Conservation (phyloP, 2,113 vertebrate species). For the Takifugu bimaculatus region DNA sequence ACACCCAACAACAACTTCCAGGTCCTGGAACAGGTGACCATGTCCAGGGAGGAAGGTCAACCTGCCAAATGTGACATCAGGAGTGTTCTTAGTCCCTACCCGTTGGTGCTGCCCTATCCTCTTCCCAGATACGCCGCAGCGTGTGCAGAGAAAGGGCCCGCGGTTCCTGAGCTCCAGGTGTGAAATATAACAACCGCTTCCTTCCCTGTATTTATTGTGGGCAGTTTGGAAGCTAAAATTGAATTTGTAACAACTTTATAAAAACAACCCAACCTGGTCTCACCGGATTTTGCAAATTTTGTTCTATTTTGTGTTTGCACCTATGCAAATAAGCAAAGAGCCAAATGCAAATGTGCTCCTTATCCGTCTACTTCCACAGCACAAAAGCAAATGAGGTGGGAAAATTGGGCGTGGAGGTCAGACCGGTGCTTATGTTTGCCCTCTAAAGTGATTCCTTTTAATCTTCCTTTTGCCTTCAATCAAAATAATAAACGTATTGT, state of each 20-base stretch:
- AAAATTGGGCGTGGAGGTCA: constrained; percentile 52
- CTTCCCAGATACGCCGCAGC: constrained; percentile 87
- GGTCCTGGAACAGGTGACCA: constrained; percentile 89
- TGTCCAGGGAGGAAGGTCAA: constrained; percentile 80
- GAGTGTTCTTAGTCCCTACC: constrained; percentile 87
- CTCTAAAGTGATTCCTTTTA: constrained; percentile 8
- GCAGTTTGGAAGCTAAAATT: constrained; percentile 11
- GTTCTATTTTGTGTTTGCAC: constrained; percentile 47
- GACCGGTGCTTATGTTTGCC: constrained; percentile 20
- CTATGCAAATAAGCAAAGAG: constrained; percentile 44
- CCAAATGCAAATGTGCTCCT: constrained; percentile 44
- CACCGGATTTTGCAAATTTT: constrained; percentile 40
- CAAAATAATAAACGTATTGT: background rate
- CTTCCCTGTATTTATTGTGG: background rate
- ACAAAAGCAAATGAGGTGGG: constrained; percentile 44
- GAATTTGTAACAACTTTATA: constrained; percentile 50
- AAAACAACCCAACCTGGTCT: constrained; percentile 36
- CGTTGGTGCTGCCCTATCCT: constrained; percentile 90
- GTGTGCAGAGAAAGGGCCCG: constrained; percentile 88
- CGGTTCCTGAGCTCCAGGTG: constrained; percentile 94
- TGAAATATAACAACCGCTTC: background rate
- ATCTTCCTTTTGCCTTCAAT: background rate
- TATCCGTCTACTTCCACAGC: constrained; percentile 18
- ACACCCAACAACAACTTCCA: constrained; percentile 96
- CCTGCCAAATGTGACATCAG: constrained; percentile 83